Conservation (phyloP, 2,113 vertebrate species). For the Hystrix brachyura region DNA sequence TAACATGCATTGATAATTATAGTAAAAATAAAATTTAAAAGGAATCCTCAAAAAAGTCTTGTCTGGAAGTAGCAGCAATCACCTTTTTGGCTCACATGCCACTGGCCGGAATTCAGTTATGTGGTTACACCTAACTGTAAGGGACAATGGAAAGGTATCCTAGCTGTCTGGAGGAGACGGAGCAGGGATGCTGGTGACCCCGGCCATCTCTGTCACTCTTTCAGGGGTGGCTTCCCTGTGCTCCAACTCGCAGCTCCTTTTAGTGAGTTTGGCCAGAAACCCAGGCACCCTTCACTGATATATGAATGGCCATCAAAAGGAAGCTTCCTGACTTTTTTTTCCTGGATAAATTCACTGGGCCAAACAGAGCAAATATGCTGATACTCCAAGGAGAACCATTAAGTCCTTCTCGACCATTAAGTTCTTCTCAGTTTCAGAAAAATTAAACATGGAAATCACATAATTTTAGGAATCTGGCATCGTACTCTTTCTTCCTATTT, state of each 20-base stretch:
- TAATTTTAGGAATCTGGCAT: constrained; percentile 27
- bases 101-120: neutral
- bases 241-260: neutral
- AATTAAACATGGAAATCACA: neutral
- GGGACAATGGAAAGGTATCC: neutral
- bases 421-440: neutral
- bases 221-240: neutral
- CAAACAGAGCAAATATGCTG: neutral
- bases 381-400: neutral
- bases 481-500: neutral
- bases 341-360: neutral
- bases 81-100: neutral
- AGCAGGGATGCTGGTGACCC: neutral
- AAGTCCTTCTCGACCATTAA: neutral
- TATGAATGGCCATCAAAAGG: neutral
- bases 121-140: neutral
- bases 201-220: neutral
- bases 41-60: neutral
- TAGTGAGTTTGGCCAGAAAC: neutral
- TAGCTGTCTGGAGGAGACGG: neutral
- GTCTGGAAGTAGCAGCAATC: neutral
- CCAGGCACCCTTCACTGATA: neutral
- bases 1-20: neutral
- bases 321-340: neutral
- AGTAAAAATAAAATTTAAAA: neutral